phyloP scores from a whole-genome alignment of 2,113 vertebrate genomes.

The Saccopteryx leptura region DNA sequence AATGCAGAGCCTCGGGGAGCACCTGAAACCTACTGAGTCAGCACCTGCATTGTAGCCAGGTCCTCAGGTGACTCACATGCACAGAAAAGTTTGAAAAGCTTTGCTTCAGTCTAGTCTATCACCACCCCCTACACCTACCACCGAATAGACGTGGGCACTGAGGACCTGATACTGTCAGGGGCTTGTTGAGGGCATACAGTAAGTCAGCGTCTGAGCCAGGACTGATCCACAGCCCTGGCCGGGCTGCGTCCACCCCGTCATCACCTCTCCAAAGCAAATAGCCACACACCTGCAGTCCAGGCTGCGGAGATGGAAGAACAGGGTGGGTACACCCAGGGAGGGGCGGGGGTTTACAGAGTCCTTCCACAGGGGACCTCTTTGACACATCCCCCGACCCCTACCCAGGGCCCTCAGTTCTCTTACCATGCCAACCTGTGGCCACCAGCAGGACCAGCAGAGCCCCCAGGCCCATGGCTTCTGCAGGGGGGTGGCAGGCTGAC shows the following conservation, averaged over 20 bases:
- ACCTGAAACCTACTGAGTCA: background rate
- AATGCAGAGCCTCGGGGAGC: background rate
- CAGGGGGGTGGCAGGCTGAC: background rate
- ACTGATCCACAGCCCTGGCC: background rate
- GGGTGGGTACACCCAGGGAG: background rate
- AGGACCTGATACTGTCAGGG: background rate
- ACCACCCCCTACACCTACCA: background rate
- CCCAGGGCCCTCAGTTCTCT: slow-evolving; percentile 36
- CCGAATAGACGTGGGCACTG: accelerated
- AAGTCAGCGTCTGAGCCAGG: background rate
- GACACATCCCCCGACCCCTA: background rate
- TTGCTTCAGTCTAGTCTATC: background rate
- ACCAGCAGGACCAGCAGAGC: slow-evolving; percentile 81
- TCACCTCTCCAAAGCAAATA: background rate
- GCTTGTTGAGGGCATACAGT: background rate
- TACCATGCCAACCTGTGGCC: slow-evolving; percentile 84
- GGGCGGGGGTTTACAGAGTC: no score
- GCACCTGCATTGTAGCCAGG: background rate
- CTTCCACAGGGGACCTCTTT: background rate
- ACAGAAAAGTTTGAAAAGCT: background rate
- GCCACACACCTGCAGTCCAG: background rate
- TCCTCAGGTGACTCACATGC: background rate
- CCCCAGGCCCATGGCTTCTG: slow-evolving; percentile 82
- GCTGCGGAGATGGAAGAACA: background rate
- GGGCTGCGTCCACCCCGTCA: background rate